Evolutionary conservation across 2,113 vertebrate species (phyloP), one percentile per base, ranked within the genome.

Genomic region (Periophthalmodon schlosseri): DNA sequence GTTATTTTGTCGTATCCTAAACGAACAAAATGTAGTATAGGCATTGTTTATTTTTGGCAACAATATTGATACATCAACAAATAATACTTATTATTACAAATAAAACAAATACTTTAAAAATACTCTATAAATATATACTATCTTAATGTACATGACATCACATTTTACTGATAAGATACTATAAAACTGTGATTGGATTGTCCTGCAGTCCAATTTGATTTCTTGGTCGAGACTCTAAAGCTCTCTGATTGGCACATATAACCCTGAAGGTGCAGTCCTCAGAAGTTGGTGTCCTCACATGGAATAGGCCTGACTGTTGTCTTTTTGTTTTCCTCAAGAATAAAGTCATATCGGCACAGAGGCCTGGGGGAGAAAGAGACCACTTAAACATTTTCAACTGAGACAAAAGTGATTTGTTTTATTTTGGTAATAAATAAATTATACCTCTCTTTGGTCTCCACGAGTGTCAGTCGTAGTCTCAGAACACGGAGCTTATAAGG

Each of bases 321-420:
- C 36, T 93, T 89, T 8, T 49, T 82, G 70, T 95, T 93, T 78
- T 96, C 95, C 47, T 5, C n/a, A 18, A 98, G 92, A 18, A 96
- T 39, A 2, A 99, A n/a, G 74, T 99, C 97, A 0, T 97, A 98
- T 0, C 97, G 92, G 87, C 97, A 99, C 54, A 97, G 71, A 5
- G 94, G 85, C 82, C 97, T 98, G 63, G 2, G 56, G 68, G 24
- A 60, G 60, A 11, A 73, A 5, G 63, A 61, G 69, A n/a, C 4
- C 0, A 47, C 20, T 46, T 20, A 3, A 65, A 20, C 34, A 36
- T n/a, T 39, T 36, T 39, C 10, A 36, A 18, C 10, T 13, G 36
- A 64, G 16, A 34, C 33, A 34, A 39, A 65, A 65, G 10, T n/a
- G 39, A 34, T 12, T n/a, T 39, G 28, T 34, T 14, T 18, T 5